Base-by-base conservation (phyloP, 2,113 vertebrate species). In the Petroica traversi region DNA sequence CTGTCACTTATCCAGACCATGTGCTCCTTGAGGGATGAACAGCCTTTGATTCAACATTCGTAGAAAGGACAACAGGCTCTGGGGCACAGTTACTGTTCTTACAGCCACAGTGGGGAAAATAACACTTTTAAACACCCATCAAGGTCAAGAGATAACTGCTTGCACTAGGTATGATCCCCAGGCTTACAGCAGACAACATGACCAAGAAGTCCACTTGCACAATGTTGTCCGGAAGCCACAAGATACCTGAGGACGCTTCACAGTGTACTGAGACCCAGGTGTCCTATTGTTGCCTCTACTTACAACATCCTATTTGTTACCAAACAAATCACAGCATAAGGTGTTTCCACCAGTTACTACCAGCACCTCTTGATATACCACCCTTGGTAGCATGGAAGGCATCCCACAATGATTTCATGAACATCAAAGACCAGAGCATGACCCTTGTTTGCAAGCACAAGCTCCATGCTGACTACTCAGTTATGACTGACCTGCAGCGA, bases 31-130 rank as follows among this genome's bases (percentile, higher is more conserved):
- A 31, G 23, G 55, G 16, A 34, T 19, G 64, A 34, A 63, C 28
- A 94, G 67, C n/a, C 69, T 93, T 85, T 72, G 69, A 81, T 52
- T 84, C 76, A 92, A 51, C n/a, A 62, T 77, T 48, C 92, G 54
- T 45, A 82, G 23, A 58, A 85, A 71, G 36, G 54, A 57, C 1
- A 15, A 52, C 1, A 48, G 66, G 38, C 26, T 81, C 12, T 52
- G 9, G 36, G 26, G 22, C 55, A 89, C 0, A 0, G 36, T 59
- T 45, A 93, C 28, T 26, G 43, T 14, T 93, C 31, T 54, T 68
- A 5, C 11, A n/a, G 19, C 78, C 61, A 63, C 58, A 46, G 5
- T 31, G 24, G 20, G 49, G 38, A 72, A 95, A 94, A 76, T 36
- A 86, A 67, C 33, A 82, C 0, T 1, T 91, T 45, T 75, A 75